Conservation (phyloP, 1,140 invertebrate genomes). For the Drosophila ananassae region DNA sequence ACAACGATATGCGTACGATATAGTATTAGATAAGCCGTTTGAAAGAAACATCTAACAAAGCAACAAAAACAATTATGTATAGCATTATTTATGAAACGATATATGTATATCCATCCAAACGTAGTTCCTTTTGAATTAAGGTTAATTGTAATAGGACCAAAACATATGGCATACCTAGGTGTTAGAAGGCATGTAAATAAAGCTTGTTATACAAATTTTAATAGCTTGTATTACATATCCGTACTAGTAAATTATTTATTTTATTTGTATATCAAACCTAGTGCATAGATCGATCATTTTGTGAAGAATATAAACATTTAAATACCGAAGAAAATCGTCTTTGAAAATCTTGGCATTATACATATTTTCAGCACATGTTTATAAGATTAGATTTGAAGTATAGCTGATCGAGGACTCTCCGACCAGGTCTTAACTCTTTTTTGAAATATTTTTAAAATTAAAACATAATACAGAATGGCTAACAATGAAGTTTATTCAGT, state of each 20-base stretch:
- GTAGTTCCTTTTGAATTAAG: slow-evolving; percentile 73
- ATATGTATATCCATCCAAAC: slow-evolving; percentile 58
- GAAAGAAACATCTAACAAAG: background rate
- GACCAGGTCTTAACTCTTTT: background rate
- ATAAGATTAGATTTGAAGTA: background rate
- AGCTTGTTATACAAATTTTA: slow-evolving; percentile 45
- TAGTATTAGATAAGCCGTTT: slow-evolving; percentile 23
- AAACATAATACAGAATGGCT: background rate
- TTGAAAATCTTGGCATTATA: background rate
- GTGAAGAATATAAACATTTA: slow-evolving; percentile 51
- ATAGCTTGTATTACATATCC: slow-evolving; percentile 41
- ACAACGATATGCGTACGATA: slow-evolving; percentile 74
- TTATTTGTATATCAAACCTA: slow-evolving; percentile 47
- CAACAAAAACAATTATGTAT: slow-evolving; percentile 18
- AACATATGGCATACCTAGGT: slow-evolving; percentile 42
- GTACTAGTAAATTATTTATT: slow-evolving; percentile 56
- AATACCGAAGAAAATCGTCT: slow-evolving; percentile 18
- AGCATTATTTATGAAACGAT: slow-evolving; percentile 33
- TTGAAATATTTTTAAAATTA: background rate
- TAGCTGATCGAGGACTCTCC: no score
- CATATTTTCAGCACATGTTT: background rate
- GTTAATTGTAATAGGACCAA: slow-evolving; percentile 52
- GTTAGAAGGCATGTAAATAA: slow-evolving; percentile 50
- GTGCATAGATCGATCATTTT: slow-evolving; percentile 37
- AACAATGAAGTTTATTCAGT: no score